Percentiles rank a stretch among this genome's conserved stretches.
phyloP scores from a whole-genome alignment of 2,797 vertebrate species.

The Masticophis lateralis region DNA sequence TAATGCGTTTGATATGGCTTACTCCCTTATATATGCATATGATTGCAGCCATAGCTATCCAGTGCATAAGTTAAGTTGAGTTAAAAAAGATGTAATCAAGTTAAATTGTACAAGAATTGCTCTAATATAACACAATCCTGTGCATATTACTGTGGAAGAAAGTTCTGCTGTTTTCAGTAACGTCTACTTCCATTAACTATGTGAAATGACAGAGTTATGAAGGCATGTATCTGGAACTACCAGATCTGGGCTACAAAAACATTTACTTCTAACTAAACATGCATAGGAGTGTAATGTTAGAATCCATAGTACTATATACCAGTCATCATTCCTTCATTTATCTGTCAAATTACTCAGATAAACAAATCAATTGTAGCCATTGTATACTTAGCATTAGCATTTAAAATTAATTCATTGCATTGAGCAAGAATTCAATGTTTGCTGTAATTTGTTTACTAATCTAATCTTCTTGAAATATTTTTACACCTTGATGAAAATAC shows the following conservation, averaged over 20 bases:
- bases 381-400: constrained; percentile 11
- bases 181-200: not conserved
- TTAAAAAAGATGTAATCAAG: not conserved
- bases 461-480: constrained; percentile 16
- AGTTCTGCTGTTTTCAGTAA: not conserved
- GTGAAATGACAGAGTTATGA: not conserved
- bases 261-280: not conserved
- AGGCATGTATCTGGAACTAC: not conserved
- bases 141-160: not conserved
- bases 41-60: not conserved
- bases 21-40: not conserved
- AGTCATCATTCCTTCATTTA: not conserved
- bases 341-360: not conserved
- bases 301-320: not conserved
- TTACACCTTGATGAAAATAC: not conserved
- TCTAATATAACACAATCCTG: not conserved
- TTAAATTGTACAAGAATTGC: not conserved
- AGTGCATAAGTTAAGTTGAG: too few species aligned
- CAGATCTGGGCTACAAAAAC: not conserved
- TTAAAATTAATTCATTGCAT: constrained; percentile 16
- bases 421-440: constrained; percentile 34
- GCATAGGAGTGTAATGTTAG: not conserved
- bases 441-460: constrained; percentile 50
- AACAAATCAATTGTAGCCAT: constrained; percentile 10
- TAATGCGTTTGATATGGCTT: not conserved